These are phyloP conservation scores for Odontocolon sp. DNA, from an alignment of 2,888 invertebrate species.

Conservation along the genomic window DNA sequence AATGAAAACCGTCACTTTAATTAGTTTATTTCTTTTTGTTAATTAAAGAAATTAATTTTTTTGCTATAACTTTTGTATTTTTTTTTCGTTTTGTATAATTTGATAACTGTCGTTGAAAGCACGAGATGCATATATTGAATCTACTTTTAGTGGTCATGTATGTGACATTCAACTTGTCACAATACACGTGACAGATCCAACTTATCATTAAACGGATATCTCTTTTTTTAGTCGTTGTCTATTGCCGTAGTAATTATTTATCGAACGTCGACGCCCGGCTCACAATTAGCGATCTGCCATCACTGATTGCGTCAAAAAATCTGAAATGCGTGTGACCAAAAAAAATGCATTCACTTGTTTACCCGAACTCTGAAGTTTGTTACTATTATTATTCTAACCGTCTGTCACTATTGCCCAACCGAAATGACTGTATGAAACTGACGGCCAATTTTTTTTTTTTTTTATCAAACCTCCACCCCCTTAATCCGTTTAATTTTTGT, in stretches of 20 bases:
- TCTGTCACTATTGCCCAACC: no score
- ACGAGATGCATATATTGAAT: slow-evolving; percentile 31
- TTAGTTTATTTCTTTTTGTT: not conserved
- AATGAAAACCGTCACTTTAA: no score
- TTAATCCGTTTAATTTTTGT: slow-evolving; percentile 51
- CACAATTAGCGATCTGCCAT: slow-evolving; percentile 46
- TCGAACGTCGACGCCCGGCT: slow-evolving; percentile 44
- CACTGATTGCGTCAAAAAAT: slow-evolving; percentile 51
- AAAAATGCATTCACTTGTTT: slow-evolving; percentile 41
- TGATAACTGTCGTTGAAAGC: slow-evolving; percentile 10
- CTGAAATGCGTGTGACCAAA: slow-evolving; percentile 1
- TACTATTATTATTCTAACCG: slow-evolving; percentile 31
- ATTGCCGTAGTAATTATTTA: slow-evolving; percentile 36
- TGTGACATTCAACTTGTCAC: slow-evolving; percentile 18
- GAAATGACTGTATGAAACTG: no score
- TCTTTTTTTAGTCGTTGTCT: slow-evolving; percentile 45
- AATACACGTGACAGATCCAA: slow-evolving; percentile 26
- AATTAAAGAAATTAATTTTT: slow-evolving; percentile 2
- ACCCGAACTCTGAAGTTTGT: slow-evolving; percentile 33
- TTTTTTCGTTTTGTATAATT: not conserved
- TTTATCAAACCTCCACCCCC: slow-evolving; percentile 15
- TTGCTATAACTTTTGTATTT: no score
- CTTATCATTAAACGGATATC: slow-evolving; percentile 44
- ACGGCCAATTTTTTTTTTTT: slow-evolving; percentile 42
- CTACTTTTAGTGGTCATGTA: not conserved